Conservation (phyloP, 2,113 vertebrate species). For the Zeus faber region DNA sequence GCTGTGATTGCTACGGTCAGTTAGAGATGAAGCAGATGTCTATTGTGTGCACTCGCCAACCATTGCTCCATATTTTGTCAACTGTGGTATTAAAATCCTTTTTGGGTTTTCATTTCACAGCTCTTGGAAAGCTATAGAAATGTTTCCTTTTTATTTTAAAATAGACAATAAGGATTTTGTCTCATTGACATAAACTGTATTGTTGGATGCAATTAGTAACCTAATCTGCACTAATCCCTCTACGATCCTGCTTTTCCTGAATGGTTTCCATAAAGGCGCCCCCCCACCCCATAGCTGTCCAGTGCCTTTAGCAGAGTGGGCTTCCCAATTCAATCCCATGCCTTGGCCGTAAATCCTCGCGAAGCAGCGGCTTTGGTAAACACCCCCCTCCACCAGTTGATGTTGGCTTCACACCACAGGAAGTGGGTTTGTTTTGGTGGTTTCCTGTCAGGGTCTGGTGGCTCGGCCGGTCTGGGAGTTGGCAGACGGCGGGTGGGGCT, state of each 20-base stretch:
- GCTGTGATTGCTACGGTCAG: conserved; percentile 33
- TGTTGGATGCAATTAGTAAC: conserved; percentile 18
- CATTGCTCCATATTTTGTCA: neutral
- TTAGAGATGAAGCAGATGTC: conserved; percentile 43
- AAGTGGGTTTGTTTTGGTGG: conserved; percentile 65
- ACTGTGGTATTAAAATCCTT: conserved; percentile 11
- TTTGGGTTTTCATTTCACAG: neutral
- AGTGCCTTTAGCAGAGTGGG: neutral
- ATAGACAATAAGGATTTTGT: too few relatives aligned
- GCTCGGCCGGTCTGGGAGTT: conserved; percentile 21
- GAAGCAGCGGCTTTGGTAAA: conserved; percentile 51
- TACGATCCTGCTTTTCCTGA: conserved; percentile 55
- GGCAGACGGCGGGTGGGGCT: conserved; percentile 20
- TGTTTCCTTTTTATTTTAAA: neutral
- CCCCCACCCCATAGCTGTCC: neutral
- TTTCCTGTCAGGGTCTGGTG: conserved; percentile 45
- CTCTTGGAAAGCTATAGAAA: too few relatives aligned
- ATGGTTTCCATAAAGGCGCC: conserved; percentile 12
- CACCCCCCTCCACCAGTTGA: conserved; percentile 20
- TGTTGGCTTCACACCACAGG: conserved; percentile 56
- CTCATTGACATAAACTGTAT: neutral
- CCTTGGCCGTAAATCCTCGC: conserved; percentile 28
- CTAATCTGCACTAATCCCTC: conserved; percentile 33
- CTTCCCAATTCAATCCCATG: conserved; percentile 20
- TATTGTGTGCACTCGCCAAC: conserved; percentile 33